phyloP scores from a whole-genome alignment of 2,888 invertebrate genomes.

The Opisthograptis luteolata region DNA sequence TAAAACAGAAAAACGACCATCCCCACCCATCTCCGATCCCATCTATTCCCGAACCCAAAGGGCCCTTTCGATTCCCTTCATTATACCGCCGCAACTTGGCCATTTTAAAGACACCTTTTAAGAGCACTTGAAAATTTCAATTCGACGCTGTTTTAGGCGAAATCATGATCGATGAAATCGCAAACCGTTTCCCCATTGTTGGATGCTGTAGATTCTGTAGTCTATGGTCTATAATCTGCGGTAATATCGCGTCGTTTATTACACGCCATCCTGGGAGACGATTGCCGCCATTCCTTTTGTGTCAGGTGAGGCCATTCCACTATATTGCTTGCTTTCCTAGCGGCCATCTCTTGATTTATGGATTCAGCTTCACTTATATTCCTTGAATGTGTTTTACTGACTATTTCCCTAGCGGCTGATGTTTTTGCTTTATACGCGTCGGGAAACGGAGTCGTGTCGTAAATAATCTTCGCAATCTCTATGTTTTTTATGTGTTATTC shows the following conservation, averaged over 20 bases:
- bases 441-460: conserved; percentile 42
- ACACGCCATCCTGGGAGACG: conserved; percentile 48
- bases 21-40: conserved; percentile 37
- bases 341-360: conserved; percentile 60
- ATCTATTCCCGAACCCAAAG: conserved; percentile 43
- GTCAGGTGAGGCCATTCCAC: conserved; percentile 53
- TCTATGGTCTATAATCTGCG: conserved; percentile 32
- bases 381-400: conserved; percentile 51
- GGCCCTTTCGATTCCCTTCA: conserved; percentile 59
- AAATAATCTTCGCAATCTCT: conserved; percentile 45
- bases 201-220: conserved; percentile 9
- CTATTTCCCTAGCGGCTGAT: conserved; percentile 45
- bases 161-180: conserved; percentile 51
- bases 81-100: conserved; percentile 60
- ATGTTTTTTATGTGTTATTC: conserved; percentile 46
- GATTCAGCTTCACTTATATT: conserved; percentile 47
- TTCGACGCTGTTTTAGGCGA: conserved; percentile 56
- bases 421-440: conserved; percentile 51
- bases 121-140: conserved; percentile 62
- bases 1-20: conserved; percentile 12
- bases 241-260: conserved; percentile 51
- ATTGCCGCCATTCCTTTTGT: conserved; percentile 54
- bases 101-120: conserved; percentile 68
- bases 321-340: conserved; percentile 45
- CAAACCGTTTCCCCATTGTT: conserved; percentile 41